phyloP scores from a whole-genome alignment of 2,888 invertebrate species.

The Pardosa pseudoannulata region DNA sequence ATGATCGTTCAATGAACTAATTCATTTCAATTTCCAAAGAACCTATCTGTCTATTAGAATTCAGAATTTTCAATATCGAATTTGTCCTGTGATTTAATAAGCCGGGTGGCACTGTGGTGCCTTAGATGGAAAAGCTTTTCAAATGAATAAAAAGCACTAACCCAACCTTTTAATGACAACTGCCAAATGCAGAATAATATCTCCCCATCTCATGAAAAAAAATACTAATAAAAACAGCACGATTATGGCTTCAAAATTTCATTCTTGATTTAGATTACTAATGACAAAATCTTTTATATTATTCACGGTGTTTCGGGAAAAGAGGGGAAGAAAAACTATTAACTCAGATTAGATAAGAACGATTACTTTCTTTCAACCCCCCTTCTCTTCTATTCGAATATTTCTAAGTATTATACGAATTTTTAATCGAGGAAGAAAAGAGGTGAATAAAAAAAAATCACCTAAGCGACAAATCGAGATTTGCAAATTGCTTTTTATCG shows the following conservation, averaged over 20 bases:
- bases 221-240: neutral
- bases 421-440: neutral
- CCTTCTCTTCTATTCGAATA: neutral
- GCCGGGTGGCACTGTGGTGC: neutral
- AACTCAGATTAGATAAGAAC: constrained; percentile 17
- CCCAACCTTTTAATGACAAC: neutral
- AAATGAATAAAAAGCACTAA: too few species aligned
- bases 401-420: neutral
- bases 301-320: neutral
- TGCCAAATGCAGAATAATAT: neutral
- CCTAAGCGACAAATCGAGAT: constrained; percentile 4
- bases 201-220: neutral
- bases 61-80: neutral
- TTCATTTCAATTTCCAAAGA: too few species aligned
- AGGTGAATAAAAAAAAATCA: neutral
- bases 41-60: neutral
- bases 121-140: neutral
- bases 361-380: neutral
- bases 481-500: constrained; percentile 17
- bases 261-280: constrained; percentile 1
- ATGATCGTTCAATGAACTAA: too few species aligned
- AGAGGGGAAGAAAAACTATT: constrained; percentile 8
- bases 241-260: neutral
- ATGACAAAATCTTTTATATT: constrained; percentile 7
- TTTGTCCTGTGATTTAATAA: neutral